Evolutionary conservation across 2,797 vertebrate species (phyloP).

Genomic region (Enteromius trimaculatus): DNA sequence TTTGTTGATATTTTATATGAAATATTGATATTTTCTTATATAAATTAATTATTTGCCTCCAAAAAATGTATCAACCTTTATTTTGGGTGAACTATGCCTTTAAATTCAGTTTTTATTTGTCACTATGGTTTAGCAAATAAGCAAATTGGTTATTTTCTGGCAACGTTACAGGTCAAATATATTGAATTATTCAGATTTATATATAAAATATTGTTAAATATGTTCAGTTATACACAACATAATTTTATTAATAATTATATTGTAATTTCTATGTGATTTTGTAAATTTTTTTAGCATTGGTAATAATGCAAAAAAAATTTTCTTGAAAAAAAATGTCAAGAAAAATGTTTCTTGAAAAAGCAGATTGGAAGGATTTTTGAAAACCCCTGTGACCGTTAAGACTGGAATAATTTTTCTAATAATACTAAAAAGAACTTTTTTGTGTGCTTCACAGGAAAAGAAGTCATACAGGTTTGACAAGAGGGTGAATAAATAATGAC

Average conservation of each 20-base stretch:
- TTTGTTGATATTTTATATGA: no score
- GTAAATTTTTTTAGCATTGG: not conserved
- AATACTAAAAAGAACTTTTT: not conserved
- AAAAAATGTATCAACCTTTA: not conserved
- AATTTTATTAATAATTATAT: not conserved
- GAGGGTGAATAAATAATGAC: not conserved
- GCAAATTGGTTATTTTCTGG: not conserved
- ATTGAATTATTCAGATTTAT: not conserved
- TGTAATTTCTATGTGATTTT: not conserved
- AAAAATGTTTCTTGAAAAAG: not conserved
- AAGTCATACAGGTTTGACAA: not conserved
- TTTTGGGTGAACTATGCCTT: not conserved
- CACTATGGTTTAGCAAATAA: not conserved
- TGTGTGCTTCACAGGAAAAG: not conserved
- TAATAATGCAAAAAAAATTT: not conserved
- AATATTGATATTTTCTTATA: no score
- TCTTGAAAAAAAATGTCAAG: no score
- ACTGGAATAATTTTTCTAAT: not conserved
- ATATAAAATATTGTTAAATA: not conserved
- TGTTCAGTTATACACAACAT: not conserved
- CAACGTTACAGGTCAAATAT: not conserved
- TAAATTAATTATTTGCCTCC: no score
- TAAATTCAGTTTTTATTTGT: not conserved
- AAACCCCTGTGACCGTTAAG: not conserved
- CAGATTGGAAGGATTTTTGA: not conserved